Evolutionary conservation across 2,797 vertebrate genomes (phyloP).

Genomic region (Anguilla anguilla): DNA sequence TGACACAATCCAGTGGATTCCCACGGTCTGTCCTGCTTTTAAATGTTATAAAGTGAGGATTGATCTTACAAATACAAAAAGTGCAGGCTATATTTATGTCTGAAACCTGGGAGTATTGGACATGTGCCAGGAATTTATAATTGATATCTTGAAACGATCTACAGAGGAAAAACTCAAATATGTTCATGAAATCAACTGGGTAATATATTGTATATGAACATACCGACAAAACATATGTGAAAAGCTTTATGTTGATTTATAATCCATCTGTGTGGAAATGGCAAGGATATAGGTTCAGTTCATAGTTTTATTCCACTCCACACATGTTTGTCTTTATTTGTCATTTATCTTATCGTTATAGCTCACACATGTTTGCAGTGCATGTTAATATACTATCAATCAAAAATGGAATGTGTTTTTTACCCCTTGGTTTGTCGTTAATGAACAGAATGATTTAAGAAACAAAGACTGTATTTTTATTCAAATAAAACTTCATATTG

Average conservation of each 20-base stretch:
- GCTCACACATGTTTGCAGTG: conserved; percentile 10
- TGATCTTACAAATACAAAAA: background rate
- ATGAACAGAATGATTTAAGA: conserved; percentile 14
- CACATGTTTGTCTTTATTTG: conserved; percentile 23
- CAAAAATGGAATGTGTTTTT: background rate
- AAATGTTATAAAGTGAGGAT: background rate
- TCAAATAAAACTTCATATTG: background rate
- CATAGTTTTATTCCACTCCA: background rate
- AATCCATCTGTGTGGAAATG: background rate
- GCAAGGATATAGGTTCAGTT: background rate
- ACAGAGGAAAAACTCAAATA: conserved; percentile 28
- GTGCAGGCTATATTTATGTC: background rate
- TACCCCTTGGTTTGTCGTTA: background rate
- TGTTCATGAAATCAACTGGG: conserved; percentile 32
- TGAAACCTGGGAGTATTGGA: background rate
- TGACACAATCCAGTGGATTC: background rate
- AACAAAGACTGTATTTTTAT: background rate
- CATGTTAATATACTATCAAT: conserved; percentile 12
- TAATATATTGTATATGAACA: background rate
- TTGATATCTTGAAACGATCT: conserved; percentile 20
- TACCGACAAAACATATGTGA: background rate
- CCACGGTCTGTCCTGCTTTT: background rate
- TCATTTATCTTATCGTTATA: conserved; percentile 15
- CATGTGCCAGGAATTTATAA: background rate
- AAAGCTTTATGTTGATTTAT: conserved; percentile 23